phyloP scores from a whole-genome alignment of 2,888 invertebrate species.

The Mythimna ferrago region DNA sequence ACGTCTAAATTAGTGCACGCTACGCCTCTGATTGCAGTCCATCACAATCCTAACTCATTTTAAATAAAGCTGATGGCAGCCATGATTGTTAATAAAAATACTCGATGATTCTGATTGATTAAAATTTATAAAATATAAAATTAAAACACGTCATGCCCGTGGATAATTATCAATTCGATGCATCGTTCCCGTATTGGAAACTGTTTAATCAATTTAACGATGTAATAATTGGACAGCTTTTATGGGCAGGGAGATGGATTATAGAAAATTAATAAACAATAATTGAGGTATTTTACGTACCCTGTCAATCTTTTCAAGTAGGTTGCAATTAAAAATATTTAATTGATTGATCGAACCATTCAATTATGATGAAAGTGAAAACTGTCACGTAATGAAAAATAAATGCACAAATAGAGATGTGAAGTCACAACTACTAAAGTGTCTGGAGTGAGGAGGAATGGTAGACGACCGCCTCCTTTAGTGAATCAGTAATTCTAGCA shows the following conservation, averaged over 20 bases:
- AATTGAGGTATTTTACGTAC: background rate
- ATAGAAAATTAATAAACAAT: constrained; percentile 7
- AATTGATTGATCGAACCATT: too few relatives aligned
- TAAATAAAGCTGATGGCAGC: background rate
- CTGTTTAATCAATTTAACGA: constrained; percentile 42
- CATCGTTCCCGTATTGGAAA: constrained; percentile 35
- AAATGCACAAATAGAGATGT: too few relatives aligned
- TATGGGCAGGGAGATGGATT: constrained; percentile 20
- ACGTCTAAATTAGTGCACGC: too few relatives aligned
- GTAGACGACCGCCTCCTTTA: too few relatives aligned
- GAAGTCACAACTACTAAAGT: too few relatives aligned
- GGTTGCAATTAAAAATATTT: too few relatives aligned
- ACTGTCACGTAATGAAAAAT: too few relatives aligned
- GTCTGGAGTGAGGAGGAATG: too few relatives aligned
- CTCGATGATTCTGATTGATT: constrained; percentile 26
- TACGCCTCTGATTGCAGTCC: too few relatives aligned
- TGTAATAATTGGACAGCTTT: constrained; percentile 23
- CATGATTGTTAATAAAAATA: constrained; percentile 17
- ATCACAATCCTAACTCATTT: background rate
- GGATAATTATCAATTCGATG: constrained; percentile 43
- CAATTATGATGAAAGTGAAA: too few relatives aligned
- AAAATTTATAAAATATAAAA: constrained; percentile 38
- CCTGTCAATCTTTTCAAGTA: background rate
- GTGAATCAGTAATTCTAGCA: too few relatives aligned
- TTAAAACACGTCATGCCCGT: constrained; percentile 13